Percentiles rank a stretch among this genome's conserved stretches.
Evolutionary conservation across 2,888 invertebrate genomes (phyloP).

Genomic region (Harpalus rubripes): DNA sequence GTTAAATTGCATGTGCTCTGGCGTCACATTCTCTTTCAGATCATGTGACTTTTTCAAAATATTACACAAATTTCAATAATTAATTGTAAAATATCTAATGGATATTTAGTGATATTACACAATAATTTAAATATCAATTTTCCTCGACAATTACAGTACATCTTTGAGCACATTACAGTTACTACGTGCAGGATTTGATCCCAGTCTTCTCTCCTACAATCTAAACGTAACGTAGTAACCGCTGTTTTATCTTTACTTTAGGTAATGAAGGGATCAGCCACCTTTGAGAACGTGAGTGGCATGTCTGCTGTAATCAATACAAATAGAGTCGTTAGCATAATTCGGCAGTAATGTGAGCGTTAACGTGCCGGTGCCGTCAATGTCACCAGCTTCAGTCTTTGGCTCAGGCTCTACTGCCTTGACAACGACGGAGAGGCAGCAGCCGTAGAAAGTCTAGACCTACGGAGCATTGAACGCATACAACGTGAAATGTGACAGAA

Average conservation of each 20-base stretch:
- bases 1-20: too few relatives aligned
- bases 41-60: too few relatives aligned
- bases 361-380: background rate
- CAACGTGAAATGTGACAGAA: background rate
- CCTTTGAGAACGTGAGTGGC: conserved; percentile 64
- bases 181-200: background rate
- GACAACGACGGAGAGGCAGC: too few relatives aligned
- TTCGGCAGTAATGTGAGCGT: conserved; percentile 51
- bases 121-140: too few relatives aligned
- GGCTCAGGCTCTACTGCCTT: background rate
- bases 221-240: background rate
- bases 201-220: background rate
- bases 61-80: too few relatives aligned
- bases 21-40: too few relatives aligned
- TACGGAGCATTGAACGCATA: background rate
- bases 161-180: too few relatives aligned
- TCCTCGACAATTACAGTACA: too few relatives aligned
- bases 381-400: background rate
- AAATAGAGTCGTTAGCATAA: conserved; percentile 70
- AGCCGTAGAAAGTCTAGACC: background rate
- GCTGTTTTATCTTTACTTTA: too few relatives aligned
- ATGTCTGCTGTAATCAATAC: conserved; percentile 69
- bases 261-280: background rate
- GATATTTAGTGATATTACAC: too few relatives aligned
- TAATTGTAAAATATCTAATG: too few relatives aligned